These are phyloP conservation scores for Synchiropus splendidus DNA, from an alignment of 2,113 vertebrate genomes.

Conservation along the genomic window DNA sequence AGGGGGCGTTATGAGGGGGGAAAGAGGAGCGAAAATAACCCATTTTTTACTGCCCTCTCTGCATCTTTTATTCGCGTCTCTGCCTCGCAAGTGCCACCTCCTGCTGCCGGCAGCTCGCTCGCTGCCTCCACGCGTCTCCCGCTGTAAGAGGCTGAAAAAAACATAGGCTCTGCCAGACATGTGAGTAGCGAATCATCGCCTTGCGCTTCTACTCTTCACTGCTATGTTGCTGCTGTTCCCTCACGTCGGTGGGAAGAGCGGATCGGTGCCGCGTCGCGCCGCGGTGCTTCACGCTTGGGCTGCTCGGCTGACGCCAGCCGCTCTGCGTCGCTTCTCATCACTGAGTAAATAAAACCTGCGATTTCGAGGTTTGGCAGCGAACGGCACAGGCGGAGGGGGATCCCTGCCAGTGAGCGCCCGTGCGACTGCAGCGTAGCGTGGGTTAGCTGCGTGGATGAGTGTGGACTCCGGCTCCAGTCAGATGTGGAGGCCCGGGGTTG, in stretches of 20 bases:
- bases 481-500: conserved; percentile 46
- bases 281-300: conserved; percentile 28
- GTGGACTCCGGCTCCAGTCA: conserved; percentile 33
- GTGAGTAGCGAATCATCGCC: conserved; percentile 67
- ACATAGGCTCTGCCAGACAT: conserved; percentile 63
- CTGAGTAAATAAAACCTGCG: not conserved
- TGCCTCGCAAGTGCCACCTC: conserved; percentile 45
- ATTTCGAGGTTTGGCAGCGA: not conserved
- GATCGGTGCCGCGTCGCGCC: conserved; percentile 24
- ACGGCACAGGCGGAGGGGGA: conserved; percentile 10
- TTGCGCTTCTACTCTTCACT: conserved; percentile 31
- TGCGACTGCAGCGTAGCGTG: conserved; percentile 19
- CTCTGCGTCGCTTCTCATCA: not conserved
- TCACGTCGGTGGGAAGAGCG: conserved; percentile 14
- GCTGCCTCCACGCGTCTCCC: conserved; percentile 45
- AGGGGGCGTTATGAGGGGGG: conserved; percentile 57
- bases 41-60: conserved; percentile 41
- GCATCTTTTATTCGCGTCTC: conserved; percentile 39
- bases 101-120: conserved; percentile 24
- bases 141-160: conserved; percentile 31
- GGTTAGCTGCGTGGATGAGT: conserved; percentile 6
- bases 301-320: conserved; percentile 25
- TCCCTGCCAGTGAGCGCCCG: conserved; percentile 4
- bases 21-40: conserved; percentile 37
- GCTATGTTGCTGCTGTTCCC: conserved; percentile 24